phyloP scores from a whole-genome alignment of 2,888 invertebrate species.

The Perizoma affinitatum region DNA sequence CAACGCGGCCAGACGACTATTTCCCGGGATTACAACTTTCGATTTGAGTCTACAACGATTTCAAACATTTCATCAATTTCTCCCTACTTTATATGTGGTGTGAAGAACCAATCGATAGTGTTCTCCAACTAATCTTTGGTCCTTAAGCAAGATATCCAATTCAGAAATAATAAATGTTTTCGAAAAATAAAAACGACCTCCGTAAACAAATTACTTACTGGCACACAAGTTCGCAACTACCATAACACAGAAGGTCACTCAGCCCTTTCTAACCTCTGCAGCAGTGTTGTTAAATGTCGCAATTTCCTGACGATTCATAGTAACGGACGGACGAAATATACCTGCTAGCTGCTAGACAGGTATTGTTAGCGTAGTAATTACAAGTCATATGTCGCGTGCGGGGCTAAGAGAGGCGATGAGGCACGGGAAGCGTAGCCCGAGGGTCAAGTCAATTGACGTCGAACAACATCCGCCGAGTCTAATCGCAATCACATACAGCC shows the following conservation, averaged over 20 bases:
- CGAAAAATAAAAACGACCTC: constrained; percentile 14
- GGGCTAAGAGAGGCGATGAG: constrained; percentile 50
- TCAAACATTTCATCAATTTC: neutral
- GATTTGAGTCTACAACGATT: constrained; percentile 8
- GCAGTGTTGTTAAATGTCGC: constrained; percentile 34
- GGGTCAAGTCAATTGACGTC: constrained; percentile 82
- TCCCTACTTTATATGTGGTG: too few relatives aligned
- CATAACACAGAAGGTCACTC: constrained; percentile 37
- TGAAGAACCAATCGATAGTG: too few relatives aligned
- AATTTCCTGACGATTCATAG: constrained; percentile 36
- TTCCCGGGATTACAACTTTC: constrained; percentile 23
- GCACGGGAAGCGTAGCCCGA: constrained; percentile 71
- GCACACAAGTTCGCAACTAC: constrained; percentile 26
- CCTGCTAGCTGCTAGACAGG: constrained; percentile 20
- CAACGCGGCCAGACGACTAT: constrained; percentile 14
- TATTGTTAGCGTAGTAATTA: constrained; percentile 34
- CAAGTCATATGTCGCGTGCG: constrained; percentile 51
- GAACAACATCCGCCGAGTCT: constrained; percentile 71
- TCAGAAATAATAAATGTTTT: constrained; percentile 9
- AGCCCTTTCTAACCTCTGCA: constrained; percentile 38
- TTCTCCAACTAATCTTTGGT: too few relatives aligned
- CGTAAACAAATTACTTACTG: constrained; percentile 23
- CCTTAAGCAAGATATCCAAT: too few relatives aligned
- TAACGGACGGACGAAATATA: constrained; percentile 14
- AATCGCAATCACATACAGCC: constrained; percentile 58